These are phyloP conservation scores for Bolborhynchus lineola DNA, from an alignment of 2,113 vertebrate species.

Conservation along the genomic window DNA sequence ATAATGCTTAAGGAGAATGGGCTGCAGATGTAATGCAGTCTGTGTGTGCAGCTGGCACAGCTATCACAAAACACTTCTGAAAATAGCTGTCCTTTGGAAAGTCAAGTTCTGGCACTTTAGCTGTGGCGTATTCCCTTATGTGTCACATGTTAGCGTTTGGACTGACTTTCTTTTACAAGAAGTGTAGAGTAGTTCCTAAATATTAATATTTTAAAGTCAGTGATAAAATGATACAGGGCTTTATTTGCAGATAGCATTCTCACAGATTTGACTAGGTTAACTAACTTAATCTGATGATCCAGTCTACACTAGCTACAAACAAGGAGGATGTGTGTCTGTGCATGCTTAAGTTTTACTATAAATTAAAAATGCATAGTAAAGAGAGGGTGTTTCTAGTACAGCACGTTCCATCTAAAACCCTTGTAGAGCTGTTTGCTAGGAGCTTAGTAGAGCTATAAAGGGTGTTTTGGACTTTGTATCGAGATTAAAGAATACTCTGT, in stretches of 20 bases:
- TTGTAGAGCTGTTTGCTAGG: not conserved
- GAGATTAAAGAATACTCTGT: not conserved
- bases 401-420: not conserved
- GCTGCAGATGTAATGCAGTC: slow-evolving; percentile 49
- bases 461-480: not conserved
- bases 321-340: not conserved
- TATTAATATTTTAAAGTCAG: not conserved
- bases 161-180: not conserved
- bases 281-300: not conserved
- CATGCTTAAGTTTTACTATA: not conserved
- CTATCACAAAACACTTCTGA: not conserved
- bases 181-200: not conserved
- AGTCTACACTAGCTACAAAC: not conserved
- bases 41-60: slow-evolving; percentile 44
- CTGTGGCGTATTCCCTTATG: not conserved
- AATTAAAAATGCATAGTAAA: not conserved
- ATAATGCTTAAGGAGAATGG: not conserved
- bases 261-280: not conserved
- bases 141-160: not conserved
- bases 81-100: slow-evolving; percentile 52
- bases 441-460: not conserved
- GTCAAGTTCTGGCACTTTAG: not conserved
- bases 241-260: not conserved
- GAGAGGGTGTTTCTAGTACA: not conserved
- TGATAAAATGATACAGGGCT: not conserved